phyloP scores from a whole-genome alignment of 2,797 vertebrate genomes.

The Taenioides sp. region DNA sequence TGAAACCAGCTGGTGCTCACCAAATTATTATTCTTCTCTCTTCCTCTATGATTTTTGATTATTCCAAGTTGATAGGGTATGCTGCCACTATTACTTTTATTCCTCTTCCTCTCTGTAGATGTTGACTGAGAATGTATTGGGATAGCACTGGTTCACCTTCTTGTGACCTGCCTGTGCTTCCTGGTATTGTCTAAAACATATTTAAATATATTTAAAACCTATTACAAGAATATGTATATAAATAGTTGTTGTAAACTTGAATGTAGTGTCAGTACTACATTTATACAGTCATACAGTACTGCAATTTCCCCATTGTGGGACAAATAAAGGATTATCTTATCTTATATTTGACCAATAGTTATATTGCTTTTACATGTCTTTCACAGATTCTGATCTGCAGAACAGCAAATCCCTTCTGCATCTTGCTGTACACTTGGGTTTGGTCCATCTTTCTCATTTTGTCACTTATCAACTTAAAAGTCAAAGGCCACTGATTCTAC shows the following conservation, averaged over 20 bases:
- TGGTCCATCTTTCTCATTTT: conserved; percentile 80
- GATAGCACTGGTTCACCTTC: background rate
- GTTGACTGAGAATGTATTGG: background rate
- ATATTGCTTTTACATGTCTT: conserved; percentile 22
- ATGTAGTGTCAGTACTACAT: background rate
- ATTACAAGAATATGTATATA: background rate
- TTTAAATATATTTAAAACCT: background rate
- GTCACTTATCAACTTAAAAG: conserved; percentile 78
- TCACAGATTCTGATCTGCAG: conserved; percentile 59
- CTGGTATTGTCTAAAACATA: background rate
- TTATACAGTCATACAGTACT: too few species aligned
- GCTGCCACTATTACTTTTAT: background rate
- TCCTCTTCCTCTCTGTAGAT: background rate
- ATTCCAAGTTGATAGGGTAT: background rate
- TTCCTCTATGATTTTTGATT: background rate
- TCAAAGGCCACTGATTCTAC: conserved; percentile 64
- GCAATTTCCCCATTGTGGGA: too few species aligned
- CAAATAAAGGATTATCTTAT: too few species aligned
- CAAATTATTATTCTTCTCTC: conserved; percentile 11
- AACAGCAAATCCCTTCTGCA: conserved; percentile 81
- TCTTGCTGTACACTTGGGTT: conserved; percentile 78
- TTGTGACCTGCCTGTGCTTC: background rate
- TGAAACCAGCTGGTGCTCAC: conserved; percentile 42
- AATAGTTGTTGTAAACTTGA: too few species aligned
- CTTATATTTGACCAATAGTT: conserved; percentile 8